A percentile compares a stretch with the other conserved stretches of the same genome.
These are phyloP conservation scores for Chrysomallon squamiferum DNA, from an alignment of 1,140 invertebrate species.

Conservation along the genomic window DNA sequence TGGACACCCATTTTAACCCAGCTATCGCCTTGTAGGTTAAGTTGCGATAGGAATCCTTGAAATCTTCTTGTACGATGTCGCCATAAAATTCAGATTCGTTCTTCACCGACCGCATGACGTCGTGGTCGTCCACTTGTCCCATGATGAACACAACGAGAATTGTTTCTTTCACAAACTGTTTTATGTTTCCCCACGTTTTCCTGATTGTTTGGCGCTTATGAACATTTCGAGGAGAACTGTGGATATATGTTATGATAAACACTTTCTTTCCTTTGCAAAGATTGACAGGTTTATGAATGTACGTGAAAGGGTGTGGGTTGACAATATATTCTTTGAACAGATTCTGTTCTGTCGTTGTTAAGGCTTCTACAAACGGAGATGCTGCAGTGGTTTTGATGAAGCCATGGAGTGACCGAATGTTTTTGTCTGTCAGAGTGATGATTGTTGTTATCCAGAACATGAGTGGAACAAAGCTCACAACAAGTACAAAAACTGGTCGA, in stretches of 20 bases:
- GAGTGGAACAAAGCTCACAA: no score
- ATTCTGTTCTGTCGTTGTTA: no score
- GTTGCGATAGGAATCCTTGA: background rate
- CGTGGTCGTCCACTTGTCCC: background rate
- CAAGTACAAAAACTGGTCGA: no score
- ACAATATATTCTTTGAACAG: no score
- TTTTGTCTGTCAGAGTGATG: no score
- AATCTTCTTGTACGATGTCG: background rate
- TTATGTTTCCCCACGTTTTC: background rate
- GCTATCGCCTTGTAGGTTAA: constrained; percentile 4
- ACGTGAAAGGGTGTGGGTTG: no score
- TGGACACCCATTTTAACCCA: constrained; percentile 77
- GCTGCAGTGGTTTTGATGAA: no score
- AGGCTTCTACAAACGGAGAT: no score
- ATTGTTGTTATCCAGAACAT: no score
- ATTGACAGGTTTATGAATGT: no score
- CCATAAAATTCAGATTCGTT: background rate
- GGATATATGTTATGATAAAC: background rate
- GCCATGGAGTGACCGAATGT: no score
- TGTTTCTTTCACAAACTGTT: background rate
- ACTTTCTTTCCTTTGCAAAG: no score
- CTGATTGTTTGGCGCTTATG: background rate
- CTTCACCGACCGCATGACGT: background rate
- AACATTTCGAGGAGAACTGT: background rate
- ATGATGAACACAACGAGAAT: background rate